phyloP scores from a whole-genome alignment of 2,888 invertebrate genomes.

The Carcina quercana region DNA sequence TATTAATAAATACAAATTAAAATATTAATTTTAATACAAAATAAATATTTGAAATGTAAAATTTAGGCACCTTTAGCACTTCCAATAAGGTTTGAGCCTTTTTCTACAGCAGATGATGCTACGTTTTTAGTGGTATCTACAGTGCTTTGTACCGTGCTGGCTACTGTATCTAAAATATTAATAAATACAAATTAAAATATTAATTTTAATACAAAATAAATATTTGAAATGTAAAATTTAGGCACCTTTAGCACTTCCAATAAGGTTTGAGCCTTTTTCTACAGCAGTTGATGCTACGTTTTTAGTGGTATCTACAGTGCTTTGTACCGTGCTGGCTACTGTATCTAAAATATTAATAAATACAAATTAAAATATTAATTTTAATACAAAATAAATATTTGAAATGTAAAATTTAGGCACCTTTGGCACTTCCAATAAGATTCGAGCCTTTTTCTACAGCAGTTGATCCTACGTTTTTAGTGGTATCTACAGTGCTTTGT shows the following conservation, averaged over 20 bases:
- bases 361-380: not conserved
- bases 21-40: not conserved
- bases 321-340: constrained; percentile 11
- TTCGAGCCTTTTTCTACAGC: constrained; percentile 38
- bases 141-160: constrained; percentile 22
- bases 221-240: constrained; percentile 16
- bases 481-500: constrained; percentile 26
- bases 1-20: constrained; percentile 4
- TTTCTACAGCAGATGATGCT: constrained; percentile 35
- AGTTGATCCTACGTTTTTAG: constrained; percentile 34
- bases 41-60: constrained; percentile 5
- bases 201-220: constrained; percentile 13
- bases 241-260: constrained; percentile 13
- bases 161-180: constrained; percentile 22
- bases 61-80: constrained; percentile 28
- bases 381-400: not conserved
- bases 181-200: not conserved
- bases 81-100: constrained; percentile 27
- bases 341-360: constrained; percentile 11
- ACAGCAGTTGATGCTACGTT: constrained; percentile 11
- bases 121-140: constrained; percentile 37
- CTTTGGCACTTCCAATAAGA: constrained; percentile 30
- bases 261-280: constrained; percentile 9
- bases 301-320: constrained; percentile 10
- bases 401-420: no score